Conservation (phyloP, 2,797 vertebrate genomes). For the Simalia tracyae region DNA sequence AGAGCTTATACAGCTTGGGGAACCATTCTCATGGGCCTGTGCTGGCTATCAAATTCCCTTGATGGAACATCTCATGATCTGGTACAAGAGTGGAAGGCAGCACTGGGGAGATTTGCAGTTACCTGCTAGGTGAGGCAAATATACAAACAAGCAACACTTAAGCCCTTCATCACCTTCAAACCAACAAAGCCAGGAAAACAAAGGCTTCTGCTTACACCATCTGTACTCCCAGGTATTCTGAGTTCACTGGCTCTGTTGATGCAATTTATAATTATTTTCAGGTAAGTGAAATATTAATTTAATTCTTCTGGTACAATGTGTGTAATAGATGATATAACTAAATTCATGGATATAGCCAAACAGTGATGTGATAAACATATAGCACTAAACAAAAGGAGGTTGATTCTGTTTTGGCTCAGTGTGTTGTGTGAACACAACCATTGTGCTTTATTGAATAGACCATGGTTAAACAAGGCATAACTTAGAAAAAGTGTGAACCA, state of each 20-base stretch:
- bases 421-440: background rate
- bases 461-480: background rate
- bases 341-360: background rate
- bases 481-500: background rate
- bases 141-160: conserved; percentile 19
- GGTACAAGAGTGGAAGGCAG: conserved; percentile 2
- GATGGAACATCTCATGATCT: conserved; percentile 6
- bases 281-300: conserved; percentile 14
- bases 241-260: background rate
- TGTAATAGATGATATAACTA: conserved; percentile 18
- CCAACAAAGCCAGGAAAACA: background rate
- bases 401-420: background rate
- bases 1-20: background rate
- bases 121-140: conserved; percentile 50
- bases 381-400: background rate
- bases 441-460: background rate
- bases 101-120: conserved; percentile 71
- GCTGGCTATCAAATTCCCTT: conserved; percentile 17
- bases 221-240: fast-evolving
- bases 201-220: background rate
- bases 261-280: conserved; percentile 25
- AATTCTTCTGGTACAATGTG: conserved; percentile 48
- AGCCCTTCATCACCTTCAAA: background rate
- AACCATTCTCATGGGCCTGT: background rate
- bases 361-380: background rate